A percentile compares a stretch with the other conserved stretches of the same genome.
phyloP scores from a whole-genome alignment of 2,797 vertebrate genomes.

The Gadopsis bispinosus region DNA sequence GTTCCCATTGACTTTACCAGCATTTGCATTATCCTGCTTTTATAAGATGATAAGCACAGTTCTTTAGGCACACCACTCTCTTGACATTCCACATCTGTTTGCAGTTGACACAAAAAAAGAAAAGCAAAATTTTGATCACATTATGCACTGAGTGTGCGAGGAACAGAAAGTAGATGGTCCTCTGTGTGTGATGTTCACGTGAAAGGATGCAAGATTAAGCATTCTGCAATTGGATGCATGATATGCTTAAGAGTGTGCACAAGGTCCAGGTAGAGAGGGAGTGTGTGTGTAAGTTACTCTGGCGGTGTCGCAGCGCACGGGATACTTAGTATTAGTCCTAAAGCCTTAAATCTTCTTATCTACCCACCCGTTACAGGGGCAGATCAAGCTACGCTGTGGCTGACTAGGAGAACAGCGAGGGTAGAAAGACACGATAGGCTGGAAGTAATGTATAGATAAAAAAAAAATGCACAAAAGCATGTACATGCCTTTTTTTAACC shows the following conservation, averaged over 20 bases:
- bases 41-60: not conserved
- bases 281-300: slow-evolving; percentile 64
- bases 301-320: slow-evolving; percentile 60
- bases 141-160: not conserved
- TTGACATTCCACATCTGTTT: not conserved
- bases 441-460: not conserved
- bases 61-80: not conserved
- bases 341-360: slow-evolving; percentile 87
- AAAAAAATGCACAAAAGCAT: not conserved
- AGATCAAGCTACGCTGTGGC: slow-evolving; percentile 63
- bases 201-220: slow-evolving; percentile 44
- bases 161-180: slow-evolving; percentile 37
- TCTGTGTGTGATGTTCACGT: slow-evolving; percentile 32
- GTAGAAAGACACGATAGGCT: slow-evolving; percentile 2
- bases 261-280: slow-evolving; percentile 56
- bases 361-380: slow-evolving; percentile 66
- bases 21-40: not conserved
- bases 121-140: slow-evolving; percentile 11
- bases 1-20: not conserved
- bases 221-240: slow-evolving; percentile 28
- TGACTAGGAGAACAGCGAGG: slow-evolving; percentile 27
- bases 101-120: not conserved
- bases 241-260: slow-evolving; percentile 50
- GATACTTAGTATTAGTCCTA: slow-evolving; percentile 80
- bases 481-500: not conserved